Percentiles rank a stretch among this genome's conserved stretches.
Evolutionary conservation across 2,888 invertebrate genomes (phyloP).

Genomic region (Cheilosia scutellata): DNA sequence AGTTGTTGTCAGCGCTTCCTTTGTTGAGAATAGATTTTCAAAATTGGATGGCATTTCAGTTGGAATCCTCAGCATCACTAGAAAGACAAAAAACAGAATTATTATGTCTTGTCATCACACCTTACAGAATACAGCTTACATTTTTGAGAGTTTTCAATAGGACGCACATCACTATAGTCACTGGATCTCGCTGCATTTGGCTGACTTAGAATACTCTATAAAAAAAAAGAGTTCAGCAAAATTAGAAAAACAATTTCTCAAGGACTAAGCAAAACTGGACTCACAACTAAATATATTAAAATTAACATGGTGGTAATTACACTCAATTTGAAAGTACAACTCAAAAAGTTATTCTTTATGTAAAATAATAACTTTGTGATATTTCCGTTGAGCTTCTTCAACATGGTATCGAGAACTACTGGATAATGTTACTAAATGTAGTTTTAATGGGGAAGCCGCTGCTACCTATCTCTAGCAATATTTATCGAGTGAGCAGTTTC

Average conservation of each 20-base stretch:
- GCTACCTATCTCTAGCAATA: conserved; percentile 12
- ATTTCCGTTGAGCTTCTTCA: conserved; percentile 54
- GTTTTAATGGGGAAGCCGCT: conserved; percentile 8
- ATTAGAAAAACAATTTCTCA: not conserved
- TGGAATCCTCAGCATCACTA: conserved; percentile 54
- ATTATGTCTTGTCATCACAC: not conserved
- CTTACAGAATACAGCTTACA: conserved; percentile 17
- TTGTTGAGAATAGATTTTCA: not conserved
- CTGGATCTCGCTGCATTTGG: conserved; percentile 8
- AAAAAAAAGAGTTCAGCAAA: not conserved
- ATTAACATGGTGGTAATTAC: conserved; percentile 53
- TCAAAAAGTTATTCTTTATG: conserved; percentile 58
- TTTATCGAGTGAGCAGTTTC: conserved; percentile 3
- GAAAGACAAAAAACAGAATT: conserved; percentile 2
- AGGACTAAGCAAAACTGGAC: not conserved
- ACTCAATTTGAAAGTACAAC: conserved; percentile 53
- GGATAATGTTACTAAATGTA: conserved; percentile 55
- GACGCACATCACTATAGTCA: conserved; percentile 8
- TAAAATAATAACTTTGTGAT: conserved; percentile 55
- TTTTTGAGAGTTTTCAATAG: conserved; percentile 59
- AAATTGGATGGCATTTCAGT: conserved; percentile 1
- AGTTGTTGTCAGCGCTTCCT: conserved; percentile 13
- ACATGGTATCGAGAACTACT: conserved; percentile 53
- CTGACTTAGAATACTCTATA: conserved; percentile 51
- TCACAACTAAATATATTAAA: conserved; percentile 62